Evolutionary conservation across 2,888 invertebrate species (phyloP), one percentile per base, ranked within the genome.

Genomic region (Oscheius sp.): DNA sequence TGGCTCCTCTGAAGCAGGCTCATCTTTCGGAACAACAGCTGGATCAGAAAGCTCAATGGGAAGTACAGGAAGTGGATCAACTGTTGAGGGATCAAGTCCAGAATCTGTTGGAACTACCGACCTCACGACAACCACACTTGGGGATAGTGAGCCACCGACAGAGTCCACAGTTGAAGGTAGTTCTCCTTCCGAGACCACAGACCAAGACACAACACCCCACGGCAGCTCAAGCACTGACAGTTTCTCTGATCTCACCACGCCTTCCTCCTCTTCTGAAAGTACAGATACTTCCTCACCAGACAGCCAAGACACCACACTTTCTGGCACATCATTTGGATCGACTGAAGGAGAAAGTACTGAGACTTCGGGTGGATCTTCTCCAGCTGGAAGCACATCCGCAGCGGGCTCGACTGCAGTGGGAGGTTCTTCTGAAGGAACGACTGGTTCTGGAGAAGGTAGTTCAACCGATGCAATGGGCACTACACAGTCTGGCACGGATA

Each of bases 341-440:
- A 53, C 53, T 53, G 53, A 53, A 21, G 53, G 53, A 53, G 53
- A 10, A 53, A 53, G n/a, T 11, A 53, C 53, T 29, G 53, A 10
- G 5, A 53, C 10, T 53, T 4, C 53, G 10, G n/a, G 4, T 4
- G 3, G 5, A 21, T 4, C 53, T 21, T 29, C 29, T 29, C 4
- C 29, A n/a, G 21, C 53, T 53, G 53, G 53, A 7, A 4, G 21
- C 11, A 7, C 60, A 13, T 4, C 4, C 2, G 35, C n/a, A 2
- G 60, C 29, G 5, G n/a, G 21, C 11, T 53, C 60, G 37, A 33
- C 4, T 11, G 35, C n/a, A 2, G 60, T 9, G 5, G 60, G 35
- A 37, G 10, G 7, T 2, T 5, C 60, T 2, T 10, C 35, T 2
- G 60, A 33, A 60, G 60, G 60, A 60, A 60, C 60, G 32, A 60